Evolutionary conservation across 2,888 invertebrate genomes (phyloP).

Genomic region (Acronicta leporina): DNA sequence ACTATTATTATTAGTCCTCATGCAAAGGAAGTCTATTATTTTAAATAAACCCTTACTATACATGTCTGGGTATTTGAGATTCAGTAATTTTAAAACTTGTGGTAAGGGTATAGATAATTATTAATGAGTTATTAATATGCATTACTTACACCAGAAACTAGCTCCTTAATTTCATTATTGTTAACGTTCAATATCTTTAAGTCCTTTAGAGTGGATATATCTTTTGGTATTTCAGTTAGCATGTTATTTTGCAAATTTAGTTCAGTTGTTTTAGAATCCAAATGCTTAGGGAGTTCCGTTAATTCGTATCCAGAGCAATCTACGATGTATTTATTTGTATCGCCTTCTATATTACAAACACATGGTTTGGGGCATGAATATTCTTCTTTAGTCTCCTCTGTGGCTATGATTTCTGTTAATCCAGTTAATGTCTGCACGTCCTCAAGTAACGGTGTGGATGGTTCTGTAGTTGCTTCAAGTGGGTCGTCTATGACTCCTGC

Average conservation of each 20-base stretch:
- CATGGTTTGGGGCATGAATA: constrained; percentile 74
- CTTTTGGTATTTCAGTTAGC: constrained; percentile 78
- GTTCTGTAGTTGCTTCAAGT: constrained; percentile 53
- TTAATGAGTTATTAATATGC: not conserved
- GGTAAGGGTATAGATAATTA: not conserved
- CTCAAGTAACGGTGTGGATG: constrained; percentile 64
- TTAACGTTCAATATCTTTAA: constrained; percentile 77
- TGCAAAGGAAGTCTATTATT: not conserved
- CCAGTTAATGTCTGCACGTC: constrained; percentile 63
- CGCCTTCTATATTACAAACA: constrained; percentile 77
- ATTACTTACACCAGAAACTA: constrained; percentile 78
- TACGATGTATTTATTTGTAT: constrained; percentile 69
- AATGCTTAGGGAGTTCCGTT: constrained; percentile 81
- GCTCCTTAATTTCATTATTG: constrained; percentile 76
- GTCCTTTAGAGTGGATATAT: constrained; percentile 72
- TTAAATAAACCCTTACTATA: too few species aligned
- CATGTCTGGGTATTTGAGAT: too few species aligned
- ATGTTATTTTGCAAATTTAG: constrained; percentile 82
- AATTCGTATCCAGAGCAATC: constrained; percentile 86
- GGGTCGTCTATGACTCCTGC: constrained; percentile 68
- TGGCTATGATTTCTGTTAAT: constrained; percentile 52
- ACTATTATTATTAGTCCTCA: not conserved
- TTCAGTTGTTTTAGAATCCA: constrained; percentile 75
- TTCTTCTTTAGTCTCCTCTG: constrained; percentile 52
- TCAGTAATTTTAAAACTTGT: too few species aligned